phyloP scores from a whole-genome alignment of 2,888 invertebrate genomes.

The Hyalella azteca region DNA sequence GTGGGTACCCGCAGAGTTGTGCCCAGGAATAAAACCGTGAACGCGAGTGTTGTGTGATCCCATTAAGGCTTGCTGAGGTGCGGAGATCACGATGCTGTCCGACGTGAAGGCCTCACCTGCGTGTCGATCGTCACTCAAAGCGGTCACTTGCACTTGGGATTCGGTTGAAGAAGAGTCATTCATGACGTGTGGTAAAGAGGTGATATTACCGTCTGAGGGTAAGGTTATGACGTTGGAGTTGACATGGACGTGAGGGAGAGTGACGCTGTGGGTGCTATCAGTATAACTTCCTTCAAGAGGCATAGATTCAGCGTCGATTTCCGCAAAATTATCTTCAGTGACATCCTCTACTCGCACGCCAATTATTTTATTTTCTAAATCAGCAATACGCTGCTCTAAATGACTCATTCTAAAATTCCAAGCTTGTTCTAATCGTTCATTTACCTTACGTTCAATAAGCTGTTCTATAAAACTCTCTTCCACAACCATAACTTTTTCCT shows the following conservation, averaged over 20 bases:
- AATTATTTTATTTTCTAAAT: background rate
- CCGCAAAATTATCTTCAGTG: background rate
- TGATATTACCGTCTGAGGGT: background rate
- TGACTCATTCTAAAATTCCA: constrained; percentile 5
- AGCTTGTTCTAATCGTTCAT: background rate
- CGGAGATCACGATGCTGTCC: constrained; percentile 32
- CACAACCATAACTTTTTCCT: constrained; percentile 18
- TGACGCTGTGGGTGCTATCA: background rate
- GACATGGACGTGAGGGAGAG: constrained; percentile 16
- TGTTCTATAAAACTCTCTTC: constrained; percentile 19
- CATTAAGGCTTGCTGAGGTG: background rate
- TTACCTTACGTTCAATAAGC: background rate
- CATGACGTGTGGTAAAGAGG: background rate
- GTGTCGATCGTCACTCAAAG: background rate
- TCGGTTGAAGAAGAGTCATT: background rate
- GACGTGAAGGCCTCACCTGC: background rate
- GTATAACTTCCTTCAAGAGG: background rate
- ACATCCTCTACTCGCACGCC: constrained; percentile 15
- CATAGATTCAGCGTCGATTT: background rate
- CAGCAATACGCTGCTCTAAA: background rate
- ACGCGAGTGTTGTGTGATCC: background rate
- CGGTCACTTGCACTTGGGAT: background rate
- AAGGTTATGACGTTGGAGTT: constrained; percentile 8
- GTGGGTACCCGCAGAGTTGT: background rate
- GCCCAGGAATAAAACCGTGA: background rate